A percentile compares a stretch with the other conserved stretches of the same genome.
phyloP scores from a whole-genome alignment of 2,888 invertebrate genomes.

The Arge pagana region DNA sequence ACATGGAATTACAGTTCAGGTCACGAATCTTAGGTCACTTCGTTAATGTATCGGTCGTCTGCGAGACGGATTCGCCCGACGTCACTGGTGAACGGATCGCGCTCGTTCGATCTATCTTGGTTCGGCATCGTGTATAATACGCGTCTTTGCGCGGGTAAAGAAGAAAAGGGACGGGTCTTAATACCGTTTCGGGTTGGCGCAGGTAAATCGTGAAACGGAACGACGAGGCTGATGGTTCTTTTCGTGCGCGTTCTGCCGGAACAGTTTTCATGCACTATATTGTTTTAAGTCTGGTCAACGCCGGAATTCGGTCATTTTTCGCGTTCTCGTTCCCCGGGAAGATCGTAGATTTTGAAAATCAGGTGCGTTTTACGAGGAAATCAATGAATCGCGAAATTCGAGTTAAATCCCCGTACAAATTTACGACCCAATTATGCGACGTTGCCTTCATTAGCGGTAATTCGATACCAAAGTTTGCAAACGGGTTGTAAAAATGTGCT shows the following conservation, averaged over 20 bases:
- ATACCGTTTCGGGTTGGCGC: conserved; percentile 3
- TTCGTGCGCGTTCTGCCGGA: conserved; percentile 10
- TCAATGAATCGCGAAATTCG: conserved; percentile 2
- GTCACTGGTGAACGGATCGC: conserved; percentile 14
- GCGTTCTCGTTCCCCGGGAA: too few relatives aligned
- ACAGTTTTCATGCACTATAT: conserved; percentile 11
- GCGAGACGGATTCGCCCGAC: conserved; percentile 3
- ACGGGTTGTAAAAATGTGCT: too few relatives aligned
- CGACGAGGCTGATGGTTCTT: too few relatives aligned
- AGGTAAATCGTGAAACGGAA: conserved; percentile 13
- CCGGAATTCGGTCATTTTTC: too few relatives aligned
- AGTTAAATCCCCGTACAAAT: too few relatives aligned
- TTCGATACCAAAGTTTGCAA: too few relatives aligned
- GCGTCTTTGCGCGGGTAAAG: conserved; percentile 5
- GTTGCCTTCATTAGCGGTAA: too few relatives aligned
- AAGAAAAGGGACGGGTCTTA: background rate
- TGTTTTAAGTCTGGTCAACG: too few relatives aligned
- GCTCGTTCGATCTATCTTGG: background rate
- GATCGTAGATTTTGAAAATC: background rate
- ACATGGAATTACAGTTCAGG: background rate
- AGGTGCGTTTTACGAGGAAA: background rate
- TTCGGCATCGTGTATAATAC: too few relatives aligned
- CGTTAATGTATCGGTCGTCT: too few relatives aligned
- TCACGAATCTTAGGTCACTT: too few relatives aligned
- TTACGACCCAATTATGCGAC: too few relatives aligned